Base-by-base conservation (phyloP, 2,888 invertebrate genomes). In the Cerastis rubricosa region DNA sequence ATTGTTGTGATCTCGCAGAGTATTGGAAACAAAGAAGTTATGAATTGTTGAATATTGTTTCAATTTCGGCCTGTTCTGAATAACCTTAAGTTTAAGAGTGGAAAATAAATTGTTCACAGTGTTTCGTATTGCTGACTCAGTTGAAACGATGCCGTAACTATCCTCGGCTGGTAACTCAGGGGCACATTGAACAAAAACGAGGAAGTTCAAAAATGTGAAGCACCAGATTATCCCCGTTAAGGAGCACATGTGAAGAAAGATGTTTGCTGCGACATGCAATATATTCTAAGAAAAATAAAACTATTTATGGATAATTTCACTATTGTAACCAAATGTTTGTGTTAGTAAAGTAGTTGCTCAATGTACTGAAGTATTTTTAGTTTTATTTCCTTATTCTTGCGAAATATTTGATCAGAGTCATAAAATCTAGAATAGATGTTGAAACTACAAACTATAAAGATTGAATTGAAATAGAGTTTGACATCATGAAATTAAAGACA, bases 41-140 rank as follows among this genome's bases (percentile, higher is more conserved):
- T 94, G 93, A 74, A 94, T 88, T 40, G 83, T 85, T 4, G 90
- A 87, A 84, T 91, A 93, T 67, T 93, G 90, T 79, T 88, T 90
- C 6, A 93, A 83, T 66, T 85, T 91, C 8, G 86, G 76, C 22
- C 86, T 91, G 35, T 86, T 85, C 43, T 88, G 85, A 3, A 86
- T 72, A 54, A 84, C 82, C 54, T 86, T 89, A n/a, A 93, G 74
- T 75, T 89, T 90, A 1, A 95, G 87, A 72, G 71, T 82, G 14
- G 87, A 78, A 80, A 95, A 94, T 72, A 95, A 75, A 74, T 89
- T 86, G 79, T 94, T 93, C 9, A 91, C 87, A 7, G 89, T 91
- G 47, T 88, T 83, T 73, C 90, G 90, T 78, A 94, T 90, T 9
- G 84, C 82, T 22, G 80, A 74, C 76, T 93, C 93, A 40, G 93